These are phyloP conservation scores for Phalanger gymnotis DNA, from an alignment of 2,797 vertebrate species.

Conservation along the genomic window DNA sequence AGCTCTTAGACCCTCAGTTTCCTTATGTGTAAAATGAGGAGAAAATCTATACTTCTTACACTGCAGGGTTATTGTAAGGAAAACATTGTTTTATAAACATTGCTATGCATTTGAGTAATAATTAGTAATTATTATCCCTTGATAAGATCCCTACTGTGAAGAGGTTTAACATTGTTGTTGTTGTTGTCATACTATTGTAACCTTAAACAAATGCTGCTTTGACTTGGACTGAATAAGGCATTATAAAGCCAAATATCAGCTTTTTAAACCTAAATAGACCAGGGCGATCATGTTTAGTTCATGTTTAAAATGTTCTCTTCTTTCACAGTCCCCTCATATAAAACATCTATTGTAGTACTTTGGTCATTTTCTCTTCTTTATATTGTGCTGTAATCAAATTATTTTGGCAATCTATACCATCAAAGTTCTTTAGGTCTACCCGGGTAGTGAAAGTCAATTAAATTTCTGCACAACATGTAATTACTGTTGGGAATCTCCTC, in stretches of 20 bases:
- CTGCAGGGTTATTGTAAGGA: neutral
- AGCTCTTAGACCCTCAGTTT: neutral
- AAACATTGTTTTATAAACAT: neutral
- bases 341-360: neutral
- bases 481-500: constrained; percentile 60
- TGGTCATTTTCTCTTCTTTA: constrained; percentile 21
- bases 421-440: constrained; percentile 56
- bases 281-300: neutral
- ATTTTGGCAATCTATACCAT: constrained; percentile 44
- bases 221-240: neutral
- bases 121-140: neutral
- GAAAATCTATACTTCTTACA: neutral
- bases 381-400: constrained; percentile 47
- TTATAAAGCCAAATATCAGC: neutral
- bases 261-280: neutral
- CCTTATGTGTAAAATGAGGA: neutral
- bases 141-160: neutral
- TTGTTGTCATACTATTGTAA: neutral
- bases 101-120: neutral
- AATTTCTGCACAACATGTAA: constrained; percentile 75
- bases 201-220: too few species aligned
- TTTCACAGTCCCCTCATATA: constrained; percentile 20
- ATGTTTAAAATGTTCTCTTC: neutral
- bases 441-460: constrained; percentile 72
- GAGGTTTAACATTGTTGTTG: neutral